These are phyloP conservation scores for Drosophila algonquin DNA, from an alignment of 2,888 invertebrate genomes.

Conservation along the genomic window DNA sequence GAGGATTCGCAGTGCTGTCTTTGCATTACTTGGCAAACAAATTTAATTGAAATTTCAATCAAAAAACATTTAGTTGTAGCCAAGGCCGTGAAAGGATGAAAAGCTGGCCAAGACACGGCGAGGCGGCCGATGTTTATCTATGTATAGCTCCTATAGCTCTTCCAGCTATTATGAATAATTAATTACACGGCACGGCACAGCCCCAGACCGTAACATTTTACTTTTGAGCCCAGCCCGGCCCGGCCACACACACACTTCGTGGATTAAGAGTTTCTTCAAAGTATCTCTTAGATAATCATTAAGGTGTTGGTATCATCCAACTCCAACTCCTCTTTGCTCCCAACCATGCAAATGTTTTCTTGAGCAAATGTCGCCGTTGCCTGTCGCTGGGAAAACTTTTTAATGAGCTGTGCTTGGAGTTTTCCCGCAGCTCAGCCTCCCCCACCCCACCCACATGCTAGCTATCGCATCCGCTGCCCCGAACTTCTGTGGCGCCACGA, in stretches of 20 bases:
- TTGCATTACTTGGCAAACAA: constrained; percentile 29
- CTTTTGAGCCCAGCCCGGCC: constrained; percentile 42
- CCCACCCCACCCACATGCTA: constrained; percentile 4
- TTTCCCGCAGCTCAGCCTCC: constrained; percentile 6
- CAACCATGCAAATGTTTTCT: constrained; percentile 63
- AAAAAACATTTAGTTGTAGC: constrained; percentile 38
- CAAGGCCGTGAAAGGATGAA: neutral
- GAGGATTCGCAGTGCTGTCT: constrained; percentile 7
- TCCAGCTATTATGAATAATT: constrained; percentile 72
- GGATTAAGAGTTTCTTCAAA: constrained; percentile 62
- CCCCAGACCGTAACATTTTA: constrained; percentile 60
- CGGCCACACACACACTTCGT: constrained; percentile 6
- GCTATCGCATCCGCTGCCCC: constrained; percentile 6
- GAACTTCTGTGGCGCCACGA: neutral
- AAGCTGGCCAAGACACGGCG: neutral
- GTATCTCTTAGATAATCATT: constrained; percentile 68
- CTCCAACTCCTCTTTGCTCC: constrained; percentile 6
- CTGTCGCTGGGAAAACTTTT: constrained; percentile 68
- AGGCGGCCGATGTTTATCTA: constrained; percentile 21
- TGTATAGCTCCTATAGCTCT: constrained; percentile 24
- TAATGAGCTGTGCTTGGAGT: constrained; percentile 67
- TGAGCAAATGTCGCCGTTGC: constrained; percentile 62
- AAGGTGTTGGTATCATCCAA: constrained; percentile 52
- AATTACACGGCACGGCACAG: constrained; percentile 60
- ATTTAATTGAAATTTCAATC: constrained; percentile 50